Conservation (phyloP, 1,140 invertebrate species). For the Trypoxylus dichotomus region DNA sequence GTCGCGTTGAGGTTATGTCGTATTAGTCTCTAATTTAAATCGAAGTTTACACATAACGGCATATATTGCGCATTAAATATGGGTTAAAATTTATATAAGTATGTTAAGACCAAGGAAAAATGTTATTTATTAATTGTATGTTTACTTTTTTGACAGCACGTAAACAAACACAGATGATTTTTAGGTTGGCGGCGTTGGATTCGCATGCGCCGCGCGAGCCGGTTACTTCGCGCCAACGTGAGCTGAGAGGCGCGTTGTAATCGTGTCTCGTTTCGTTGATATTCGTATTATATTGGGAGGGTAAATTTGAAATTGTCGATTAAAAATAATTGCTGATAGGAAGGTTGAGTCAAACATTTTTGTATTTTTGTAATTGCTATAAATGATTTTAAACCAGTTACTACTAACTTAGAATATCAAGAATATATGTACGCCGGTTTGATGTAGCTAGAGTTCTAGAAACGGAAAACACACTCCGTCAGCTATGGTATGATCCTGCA, state of each 20-base stretch:
- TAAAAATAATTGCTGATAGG: too few species aligned
- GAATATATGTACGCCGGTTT: too few species aligned
- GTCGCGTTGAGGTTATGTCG: neutral
- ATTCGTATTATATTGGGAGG: neutral
- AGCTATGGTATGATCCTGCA: too few species aligned
- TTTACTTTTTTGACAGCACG: slow-evolving; percentile 16
- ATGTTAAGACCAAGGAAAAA: neutral
- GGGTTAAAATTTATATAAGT: neutral
- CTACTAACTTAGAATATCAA: too few species aligned
- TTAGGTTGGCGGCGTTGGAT: slow-evolving; percentile 5
- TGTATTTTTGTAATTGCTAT: too few species aligned
- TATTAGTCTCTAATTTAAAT: neutral
- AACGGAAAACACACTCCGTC: too few species aligned
- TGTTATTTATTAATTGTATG: neutral
- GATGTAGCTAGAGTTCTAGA: too few species aligned
- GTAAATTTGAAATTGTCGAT: too few species aligned
- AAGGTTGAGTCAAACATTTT: too few species aligned
- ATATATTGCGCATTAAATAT: neutral
- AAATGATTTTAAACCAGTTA: too few species aligned
- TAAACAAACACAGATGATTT: slow-evolving; percentile 28
- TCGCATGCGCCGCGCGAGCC: slow-evolving; percentile 5
- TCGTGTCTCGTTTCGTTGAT: too few species aligned
- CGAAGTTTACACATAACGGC: neutral
- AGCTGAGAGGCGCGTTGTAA: neutral
- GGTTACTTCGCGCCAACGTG: neutral